Evolutionary conservation across 2,888 invertebrate genomes (phyloP).

Genomic region (Pseudoips prasinana): DNA sequence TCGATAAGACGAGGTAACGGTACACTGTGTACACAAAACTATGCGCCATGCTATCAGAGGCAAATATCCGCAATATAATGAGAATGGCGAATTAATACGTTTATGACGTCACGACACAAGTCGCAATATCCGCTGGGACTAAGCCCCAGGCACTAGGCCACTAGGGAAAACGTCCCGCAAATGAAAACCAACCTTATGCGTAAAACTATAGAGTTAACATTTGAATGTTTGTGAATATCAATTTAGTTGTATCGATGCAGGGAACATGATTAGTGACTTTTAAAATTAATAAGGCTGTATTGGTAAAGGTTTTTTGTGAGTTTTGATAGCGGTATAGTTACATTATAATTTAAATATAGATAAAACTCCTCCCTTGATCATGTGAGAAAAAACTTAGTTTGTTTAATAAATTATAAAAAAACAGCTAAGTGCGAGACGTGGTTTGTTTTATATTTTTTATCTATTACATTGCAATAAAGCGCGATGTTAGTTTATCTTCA

Average conservation of each 20-base stretch:
- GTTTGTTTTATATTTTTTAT: no score
- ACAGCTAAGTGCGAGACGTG: no score
- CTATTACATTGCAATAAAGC: no score
- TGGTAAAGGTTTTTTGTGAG: constrained; percentile 17
- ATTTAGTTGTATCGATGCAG: constrained; percentile 22
- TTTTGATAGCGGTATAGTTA: constrained; percentile 10
- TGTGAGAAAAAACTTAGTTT: not conserved
- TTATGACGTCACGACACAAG: constrained; percentile 18
- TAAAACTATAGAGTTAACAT: not conserved
- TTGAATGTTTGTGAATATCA: constrained; percentile 5
- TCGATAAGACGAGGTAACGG: no score
- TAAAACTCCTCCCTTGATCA: constrained; percentile 4
- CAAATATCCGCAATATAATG: constrained; percentile 40
- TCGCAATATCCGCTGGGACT: constrained; percentile 43
- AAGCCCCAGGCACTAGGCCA: constrained; percentile 27
- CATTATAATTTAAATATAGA: constrained; percentile 26
- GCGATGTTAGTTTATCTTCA: no score
- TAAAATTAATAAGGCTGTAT: constrained; percentile 23
- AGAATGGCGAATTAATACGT: constrained; percentile 33
- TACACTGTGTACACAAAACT: constrained; percentile 5
- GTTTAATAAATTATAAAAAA: not conserved
- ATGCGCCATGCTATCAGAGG: constrained; percentile 28
- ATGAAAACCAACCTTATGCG: constrained; percentile 7
- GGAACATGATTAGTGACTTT: constrained; percentile 27
- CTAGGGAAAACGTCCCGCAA: constrained; percentile 13